Evolutionary conservation across 2,113 vertebrate genomes (phyloP), one percentile per base, ranked within the genome.

Genomic region (Poecilia latipinna): DNA sequence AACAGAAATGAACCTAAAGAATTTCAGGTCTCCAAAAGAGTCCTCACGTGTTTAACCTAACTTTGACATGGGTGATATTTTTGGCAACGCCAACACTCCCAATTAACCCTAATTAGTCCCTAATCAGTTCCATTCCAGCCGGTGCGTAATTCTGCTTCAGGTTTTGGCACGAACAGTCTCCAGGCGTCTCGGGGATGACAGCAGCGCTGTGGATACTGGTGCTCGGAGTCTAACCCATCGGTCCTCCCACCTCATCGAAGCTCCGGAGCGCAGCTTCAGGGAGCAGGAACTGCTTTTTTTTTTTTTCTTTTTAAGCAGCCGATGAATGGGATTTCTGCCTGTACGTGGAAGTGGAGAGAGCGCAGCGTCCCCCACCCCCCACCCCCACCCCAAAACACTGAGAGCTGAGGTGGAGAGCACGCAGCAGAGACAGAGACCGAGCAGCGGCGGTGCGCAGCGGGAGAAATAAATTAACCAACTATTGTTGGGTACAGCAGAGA

Each of bases 61-160:
- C 29, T 65, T 65, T 29, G 28, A 62, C 26, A 7, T 19, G 28
- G 0, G 2, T 12, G 24, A 0, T 22, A 6, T 51, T 54, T 60
- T 68, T 1, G 13, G 7, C 32, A 28, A 48, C 35, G 24, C 5
- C 4, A 22, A 10, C 33, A 15, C 24, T 44, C 28, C 4, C 19
- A 81, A 62, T 71, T 35, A 63, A 75, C 54, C 24, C 69, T 51
- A 87, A 93, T 92, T 89, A 91, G 72, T 42, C 66, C 65, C 68
- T 83, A 85, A 92, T 91, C 82, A 82, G 79, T 94, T 91, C 94
- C 92, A 89, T 90, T 95, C 93, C 92, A 91, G 90, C 90, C 39
- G 42, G 78, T 51, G 80, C 68, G 48, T 31, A 35, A 90, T 77
- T 94, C 94, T 94, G 90, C 90, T 91, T 93, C 92, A 91, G 83